Evolutionary conservation across 2,888 invertebrate species (phyloP).

Genomic region (Ormyrus rosae): DNA sequence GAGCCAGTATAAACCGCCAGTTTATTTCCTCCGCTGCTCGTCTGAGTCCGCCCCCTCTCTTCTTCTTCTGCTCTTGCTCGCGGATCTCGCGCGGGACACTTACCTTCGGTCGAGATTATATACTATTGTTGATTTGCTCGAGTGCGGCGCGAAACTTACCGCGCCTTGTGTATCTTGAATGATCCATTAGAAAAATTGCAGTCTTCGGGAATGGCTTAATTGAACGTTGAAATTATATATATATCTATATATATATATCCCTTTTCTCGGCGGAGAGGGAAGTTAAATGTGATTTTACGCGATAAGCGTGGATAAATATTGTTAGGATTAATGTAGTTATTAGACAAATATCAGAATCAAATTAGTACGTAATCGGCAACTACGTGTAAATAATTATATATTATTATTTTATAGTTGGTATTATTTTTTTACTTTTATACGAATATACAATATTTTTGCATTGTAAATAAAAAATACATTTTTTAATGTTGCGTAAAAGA

Average conservation of each 20-base stretch:
- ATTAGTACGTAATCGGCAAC: not conserved
- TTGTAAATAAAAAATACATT: constrained; percentile 24
- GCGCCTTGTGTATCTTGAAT: not conserved
- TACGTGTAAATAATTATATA: constrained; percentile 2
- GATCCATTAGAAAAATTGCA: not conserved
- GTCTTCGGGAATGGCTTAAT: too few relatives aligned
- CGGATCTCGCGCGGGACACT: not conserved
- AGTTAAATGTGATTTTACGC: too few relatives aligned
- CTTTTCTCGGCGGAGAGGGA: too few relatives aligned
- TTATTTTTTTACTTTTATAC: constrained; percentile 38
- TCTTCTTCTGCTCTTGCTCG: not conserved
- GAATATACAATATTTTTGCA: constrained; percentile 3
- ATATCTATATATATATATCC: too few relatives aligned
- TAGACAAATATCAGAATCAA: too few relatives aligned
- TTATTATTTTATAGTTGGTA: constrained; percentile 15
- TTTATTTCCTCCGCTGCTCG: constrained; percentile 1
- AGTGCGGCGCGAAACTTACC: not conserved
- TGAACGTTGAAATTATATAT: too few relatives aligned
- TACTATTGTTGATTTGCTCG: constrained; percentile 23
- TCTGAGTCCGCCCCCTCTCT: not conserved
- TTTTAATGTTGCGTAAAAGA: not conserved
- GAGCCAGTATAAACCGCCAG: constrained; percentile 10
- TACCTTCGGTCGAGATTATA: constrained; percentile 18
- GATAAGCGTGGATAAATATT: too few relatives aligned
- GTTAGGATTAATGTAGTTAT: too few relatives aligned